Evolutionary conservation across 1,140 invertebrate species (phyloP).

Genomic region (Penaeus japonicus): DNA sequence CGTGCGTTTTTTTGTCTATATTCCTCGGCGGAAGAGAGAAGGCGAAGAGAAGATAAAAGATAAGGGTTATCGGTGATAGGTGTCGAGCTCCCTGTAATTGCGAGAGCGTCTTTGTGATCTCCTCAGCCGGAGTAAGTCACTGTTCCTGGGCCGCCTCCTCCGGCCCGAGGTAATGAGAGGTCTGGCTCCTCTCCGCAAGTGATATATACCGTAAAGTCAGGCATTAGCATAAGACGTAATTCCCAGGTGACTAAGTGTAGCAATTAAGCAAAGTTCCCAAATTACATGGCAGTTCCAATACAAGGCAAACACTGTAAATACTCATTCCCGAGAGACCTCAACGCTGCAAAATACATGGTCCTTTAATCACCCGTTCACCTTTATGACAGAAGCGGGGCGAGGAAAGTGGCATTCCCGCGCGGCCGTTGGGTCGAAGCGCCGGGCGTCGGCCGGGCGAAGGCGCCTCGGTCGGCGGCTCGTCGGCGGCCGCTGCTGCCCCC

Average conservation of each 20-base stretch:
- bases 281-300: conserved; percentile 17
- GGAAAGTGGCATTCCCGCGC: neutral
- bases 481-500: neutral
- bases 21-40: no score
- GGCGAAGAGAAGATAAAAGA: no score
- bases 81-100: no score
- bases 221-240: conserved; percentile 24
- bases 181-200: neutral
- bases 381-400: neutral
- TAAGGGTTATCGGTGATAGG: no score
- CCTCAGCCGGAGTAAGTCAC: no score
- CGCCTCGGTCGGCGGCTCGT: neutral
- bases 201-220: conserved; percentile 9
- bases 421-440: neutral
- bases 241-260: neutral
- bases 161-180: neutral
- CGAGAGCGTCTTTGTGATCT: no score
- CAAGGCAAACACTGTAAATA: neutral
- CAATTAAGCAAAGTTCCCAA: conserved; percentile 11
- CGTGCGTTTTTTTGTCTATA: no score
- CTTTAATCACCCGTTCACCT: conserved; percentile 30
- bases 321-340: neutral
- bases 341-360: conserved; percentile 26
- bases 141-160: neutral
- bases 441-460: no score